Evolutionary conservation across 2,797 vertebrate species (phyloP).

Genomic region (Otolemur crassicaudatus): DNA sequence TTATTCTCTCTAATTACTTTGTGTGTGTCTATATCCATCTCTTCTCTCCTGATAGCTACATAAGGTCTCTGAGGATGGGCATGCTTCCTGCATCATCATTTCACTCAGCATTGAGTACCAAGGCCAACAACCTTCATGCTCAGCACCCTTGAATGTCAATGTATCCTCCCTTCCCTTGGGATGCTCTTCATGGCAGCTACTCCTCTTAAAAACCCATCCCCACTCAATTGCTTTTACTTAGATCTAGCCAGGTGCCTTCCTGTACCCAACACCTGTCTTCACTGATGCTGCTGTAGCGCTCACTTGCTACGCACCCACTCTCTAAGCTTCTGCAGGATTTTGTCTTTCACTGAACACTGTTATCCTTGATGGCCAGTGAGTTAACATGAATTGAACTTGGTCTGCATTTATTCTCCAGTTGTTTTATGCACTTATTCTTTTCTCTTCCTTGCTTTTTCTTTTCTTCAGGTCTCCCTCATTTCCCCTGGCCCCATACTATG

Average conservation of each 20-base stretch:
- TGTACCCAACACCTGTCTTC: background rate
- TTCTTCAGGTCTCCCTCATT: background rate
- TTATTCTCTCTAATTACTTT: constrained; percentile 17
- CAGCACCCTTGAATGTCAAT: background rate
- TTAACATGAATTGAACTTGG: background rate
- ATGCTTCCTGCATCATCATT: background rate
- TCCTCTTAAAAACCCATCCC: background rate
- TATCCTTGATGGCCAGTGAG: background rate
- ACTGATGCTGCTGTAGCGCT: background rate
- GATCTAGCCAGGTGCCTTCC: background rate
- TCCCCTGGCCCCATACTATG: background rate
- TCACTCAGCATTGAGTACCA: background rate
- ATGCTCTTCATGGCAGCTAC: background rate
- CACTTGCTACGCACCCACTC: background rate
- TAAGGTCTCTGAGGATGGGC: background rate
- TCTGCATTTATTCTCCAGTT: background rate
- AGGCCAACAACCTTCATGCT: background rate
- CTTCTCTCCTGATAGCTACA: background rate
- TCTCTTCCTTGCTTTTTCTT: background rate
- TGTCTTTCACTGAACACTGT: background rate
- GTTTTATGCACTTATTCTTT: background rate
- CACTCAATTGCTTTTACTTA: background rate
- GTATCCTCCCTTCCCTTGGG: background rate
- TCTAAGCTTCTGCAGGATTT: background rate
- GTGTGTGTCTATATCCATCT: background rate